These are phyloP conservation scores for Mesorhabditis spiculigera DNA, from an alignment of 2,888 invertebrate species.

Conservation along the genomic window DNA sequence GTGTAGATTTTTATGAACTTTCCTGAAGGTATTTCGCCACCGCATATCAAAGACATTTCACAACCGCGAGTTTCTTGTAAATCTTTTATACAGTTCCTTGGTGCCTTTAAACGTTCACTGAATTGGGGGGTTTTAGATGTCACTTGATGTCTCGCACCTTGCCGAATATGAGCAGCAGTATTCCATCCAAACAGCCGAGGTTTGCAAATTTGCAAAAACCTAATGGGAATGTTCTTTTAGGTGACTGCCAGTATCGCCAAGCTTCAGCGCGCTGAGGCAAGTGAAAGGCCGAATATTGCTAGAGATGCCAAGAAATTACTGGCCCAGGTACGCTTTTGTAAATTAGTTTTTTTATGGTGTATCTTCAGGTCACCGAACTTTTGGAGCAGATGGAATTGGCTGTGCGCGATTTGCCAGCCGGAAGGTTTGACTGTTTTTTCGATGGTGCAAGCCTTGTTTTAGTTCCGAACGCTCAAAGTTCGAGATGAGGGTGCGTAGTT, in stretches of 20 bases:
- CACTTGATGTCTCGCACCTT: slow-evolving; percentile 65
- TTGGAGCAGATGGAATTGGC: slow-evolving; percentile 59
- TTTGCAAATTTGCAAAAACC: slow-evolving; percentile 10
- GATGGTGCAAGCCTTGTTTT: slow-evolving; percentile 12
- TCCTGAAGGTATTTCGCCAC: background rate
- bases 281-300: background rate
- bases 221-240: slow-evolving; percentile 31
- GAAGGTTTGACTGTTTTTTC: slow-evolving; percentile 31
- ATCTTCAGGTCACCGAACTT: slow-evolving; percentile 60
- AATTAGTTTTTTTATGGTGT: slow-evolving; percentile 31
- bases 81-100: background rate
- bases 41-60: background rate
- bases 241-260: slow-evolving; percentile 84
- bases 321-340: background rate
- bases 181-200: slow-evolving; percentile 79
- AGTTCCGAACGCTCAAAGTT: slow-evolving; percentile 68
- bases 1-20: background rate
- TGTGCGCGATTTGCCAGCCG: slow-evolving; percentile 51
- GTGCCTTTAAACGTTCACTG: too few species aligned
- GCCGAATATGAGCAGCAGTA: slow-evolving; percentile 91
- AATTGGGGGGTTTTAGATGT: background rate
- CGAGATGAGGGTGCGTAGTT: slow-evolving; percentile 75
- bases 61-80: background rate
- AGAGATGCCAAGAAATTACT: background rate
- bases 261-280: slow-evolving; percentile 61